A percentile compares a stretch with the other conserved stretches of the same genome.
Evolutionary conservation across 35 echinoderm and acorn worm species (phyloP).

Genomic region (Apostichopus californicus): DNA sequence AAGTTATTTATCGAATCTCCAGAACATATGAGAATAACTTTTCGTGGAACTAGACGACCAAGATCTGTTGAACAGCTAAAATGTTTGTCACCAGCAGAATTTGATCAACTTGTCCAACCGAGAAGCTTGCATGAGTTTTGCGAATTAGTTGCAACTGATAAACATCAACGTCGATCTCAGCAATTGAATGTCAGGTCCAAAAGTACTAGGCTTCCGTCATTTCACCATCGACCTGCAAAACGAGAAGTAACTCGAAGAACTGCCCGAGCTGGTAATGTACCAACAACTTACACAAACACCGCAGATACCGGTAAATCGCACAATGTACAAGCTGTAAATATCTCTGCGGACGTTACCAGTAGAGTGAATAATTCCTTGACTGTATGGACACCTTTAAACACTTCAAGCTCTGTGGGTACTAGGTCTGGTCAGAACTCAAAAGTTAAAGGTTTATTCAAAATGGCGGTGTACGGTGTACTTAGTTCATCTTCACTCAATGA

Average conservation of each 20-base stretch:
- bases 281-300: background rate
- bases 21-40: conserved; percentile 6
- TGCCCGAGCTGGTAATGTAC: background rate
- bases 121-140: background rate
- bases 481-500: background rate
- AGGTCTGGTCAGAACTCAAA: background rate
- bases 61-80: conserved; percentile 4
- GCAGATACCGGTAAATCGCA: too few relatives aligned
- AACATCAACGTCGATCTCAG: background rate
- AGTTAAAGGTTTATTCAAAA: background rate
- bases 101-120: conserved; percentile 20
- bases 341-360: too few relatives aligned
- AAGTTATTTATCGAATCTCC: background rate
- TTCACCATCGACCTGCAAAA: background rate
- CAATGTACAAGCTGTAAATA: too few relatives aligned
- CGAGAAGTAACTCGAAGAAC: background rate
- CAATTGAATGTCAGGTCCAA: background rate
- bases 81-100: background rate
- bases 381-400: background rate
- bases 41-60: background rate
- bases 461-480: conserved; percentile 25
- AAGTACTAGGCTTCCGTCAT: background rate
- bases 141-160: background rate
- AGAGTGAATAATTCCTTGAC: background rate
- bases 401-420: background rate